phyloP scores from a whole-genome alignment of 2,888 invertebrate genomes.

The Cataglyphis albicans region DNA sequence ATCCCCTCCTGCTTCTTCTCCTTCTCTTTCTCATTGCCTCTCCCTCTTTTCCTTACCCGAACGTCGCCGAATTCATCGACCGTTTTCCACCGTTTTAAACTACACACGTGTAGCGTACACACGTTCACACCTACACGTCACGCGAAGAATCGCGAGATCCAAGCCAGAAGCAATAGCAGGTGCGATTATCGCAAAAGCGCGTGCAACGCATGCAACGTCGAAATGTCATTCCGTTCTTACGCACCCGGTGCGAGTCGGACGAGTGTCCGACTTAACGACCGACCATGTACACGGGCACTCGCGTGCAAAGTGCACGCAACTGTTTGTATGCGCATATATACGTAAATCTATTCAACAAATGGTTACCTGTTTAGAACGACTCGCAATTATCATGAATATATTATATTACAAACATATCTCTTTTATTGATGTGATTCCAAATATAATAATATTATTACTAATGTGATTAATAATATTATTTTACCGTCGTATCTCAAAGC shows the following conservation, averaged over 20 bases:
- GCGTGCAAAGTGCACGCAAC: constrained; percentile 25
- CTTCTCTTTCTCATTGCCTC: constrained; percentile 3
- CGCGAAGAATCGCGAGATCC: constrained; percentile 28
- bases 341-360: constrained; percentile 24
- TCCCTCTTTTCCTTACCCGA: constrained; percentile 8
- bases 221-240: constrained; percentile 81
- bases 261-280: constrained; percentile 71
- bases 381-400: background rate
- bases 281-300: constrained; percentile 65
- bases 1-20: constrained; percentile 20
- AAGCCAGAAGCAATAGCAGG: constrained; percentile 77
- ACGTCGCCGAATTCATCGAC: constrained; percentile 19
- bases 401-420: background rate
- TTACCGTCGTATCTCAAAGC: background rate
- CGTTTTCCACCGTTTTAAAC: constrained; percentile 10
- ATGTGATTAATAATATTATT: no score
- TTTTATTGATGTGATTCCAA: background rate
- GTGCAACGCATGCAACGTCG: constrained; percentile 73
- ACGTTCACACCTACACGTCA: constrained; percentile 1
- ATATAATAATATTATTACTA: background rate
- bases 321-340: background rate
- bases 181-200: constrained; percentile 81
- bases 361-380: background rate
- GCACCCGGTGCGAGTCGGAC: constrained; percentile 54
- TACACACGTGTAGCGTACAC: background rate